A percentile compares a stretch with the other conserved stretches of the same genome.
phyloP scores from a whole-genome alignment of 2,113 vertebrate genomes.

The Trematomus loennbergii region DNA sequence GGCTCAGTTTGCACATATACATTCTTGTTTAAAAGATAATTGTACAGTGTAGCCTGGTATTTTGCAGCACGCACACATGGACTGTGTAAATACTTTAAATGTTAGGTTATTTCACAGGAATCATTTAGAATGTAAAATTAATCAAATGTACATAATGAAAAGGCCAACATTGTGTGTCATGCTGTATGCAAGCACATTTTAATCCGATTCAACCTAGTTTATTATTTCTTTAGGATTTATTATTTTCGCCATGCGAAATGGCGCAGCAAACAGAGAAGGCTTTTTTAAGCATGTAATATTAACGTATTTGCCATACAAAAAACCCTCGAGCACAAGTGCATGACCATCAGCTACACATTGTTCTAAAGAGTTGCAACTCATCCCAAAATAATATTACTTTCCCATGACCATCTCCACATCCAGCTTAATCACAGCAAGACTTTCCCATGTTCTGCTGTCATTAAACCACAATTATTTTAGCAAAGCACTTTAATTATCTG shows the following conservation, averaged over 20 bases:
- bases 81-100: conserved; percentile 38
- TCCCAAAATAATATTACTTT: not conserved
- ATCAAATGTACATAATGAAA: not conserved
- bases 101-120: conserved; percentile 15
- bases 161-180: not conserved
- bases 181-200: not conserved
- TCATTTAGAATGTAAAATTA: not conserved
- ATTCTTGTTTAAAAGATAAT: conserved; percentile 26
- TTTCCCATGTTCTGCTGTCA: conserved; percentile 7
- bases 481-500: conserved; percentile 68
- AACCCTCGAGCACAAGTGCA: conserved; percentile 50
- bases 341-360: conserved; percentile 35
- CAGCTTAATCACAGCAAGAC: conserved; percentile 33
- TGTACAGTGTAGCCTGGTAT: not conserved
- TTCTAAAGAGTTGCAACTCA: conserved; percentile 6
- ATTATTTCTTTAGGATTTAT: not conserved
- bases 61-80: conserved; percentile 18
- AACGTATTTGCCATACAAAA: conserved; percentile 38
- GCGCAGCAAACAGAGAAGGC: conserved; percentile 3
- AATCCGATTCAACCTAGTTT: conserved; percentile 2
- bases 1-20: conserved; percentile 27
- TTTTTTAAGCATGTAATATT: conserved; percentile 42
- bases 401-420: conserved; percentile 3
- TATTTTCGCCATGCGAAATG: not conserved
- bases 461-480: conserved; percentile 13